Percentiles rank a stretch among this genome's conserved stretches.
These are phyloP conservation scores for Centruroides sculpturatus DNA, from an alignment of 1,140 invertebrate genomes.

Conservation along the genomic window DNA sequence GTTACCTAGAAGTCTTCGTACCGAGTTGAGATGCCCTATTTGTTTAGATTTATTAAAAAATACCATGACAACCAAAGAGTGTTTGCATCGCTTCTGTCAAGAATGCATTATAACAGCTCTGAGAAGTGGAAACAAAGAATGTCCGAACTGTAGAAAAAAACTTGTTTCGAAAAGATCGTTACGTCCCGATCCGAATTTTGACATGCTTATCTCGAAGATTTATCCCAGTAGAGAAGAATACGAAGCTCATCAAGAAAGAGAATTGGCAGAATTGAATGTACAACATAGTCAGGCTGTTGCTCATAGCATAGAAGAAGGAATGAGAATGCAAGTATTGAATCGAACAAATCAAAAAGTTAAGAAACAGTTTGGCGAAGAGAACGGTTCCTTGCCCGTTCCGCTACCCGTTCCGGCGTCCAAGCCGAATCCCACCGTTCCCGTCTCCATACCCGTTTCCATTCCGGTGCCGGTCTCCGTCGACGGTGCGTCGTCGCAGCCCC, in stretches of 20 bases:
- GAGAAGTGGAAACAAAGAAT: conserved; percentile 97
- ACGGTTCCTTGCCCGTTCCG: neutral
- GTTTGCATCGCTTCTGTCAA: conserved; percentile 94
- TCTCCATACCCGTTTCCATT: too few relatives aligned
- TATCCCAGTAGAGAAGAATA: conserved; percentile 96
- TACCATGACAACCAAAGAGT: conserved; percentile 99
- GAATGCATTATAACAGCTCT: conserved; percentile 98
- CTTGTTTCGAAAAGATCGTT: conserved; percentile 93
- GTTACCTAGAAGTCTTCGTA: conserved; percentile 85
- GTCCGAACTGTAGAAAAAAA: conserved; percentile 97
- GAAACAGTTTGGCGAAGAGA: conserved; percentile 32
- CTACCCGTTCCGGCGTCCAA: neutral
- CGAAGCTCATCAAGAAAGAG: conserved; percentile 86
- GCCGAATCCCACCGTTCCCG: too few relatives aligned
- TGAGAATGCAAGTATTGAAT: conserved; percentile 84
- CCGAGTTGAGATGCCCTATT: conserved; percentile 98
- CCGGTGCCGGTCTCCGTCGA: too few relatives aligned
- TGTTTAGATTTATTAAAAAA: conserved; percentile 98
- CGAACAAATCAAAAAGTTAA: conserved; percentile 52
- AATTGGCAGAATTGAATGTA: conserved; percentile 86
- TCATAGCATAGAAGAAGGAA: conserved; percentile 87
- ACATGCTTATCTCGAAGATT: conserved; percentile 92
- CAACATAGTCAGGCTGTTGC: conserved; percentile 84
- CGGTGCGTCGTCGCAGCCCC: conserved; percentile 2
- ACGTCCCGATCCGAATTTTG: conserved; percentile 95